Evolutionary conservation across 2,797 vertebrate genomes (phyloP).

Genomic region (Crenichthys baileyi): DNA sequence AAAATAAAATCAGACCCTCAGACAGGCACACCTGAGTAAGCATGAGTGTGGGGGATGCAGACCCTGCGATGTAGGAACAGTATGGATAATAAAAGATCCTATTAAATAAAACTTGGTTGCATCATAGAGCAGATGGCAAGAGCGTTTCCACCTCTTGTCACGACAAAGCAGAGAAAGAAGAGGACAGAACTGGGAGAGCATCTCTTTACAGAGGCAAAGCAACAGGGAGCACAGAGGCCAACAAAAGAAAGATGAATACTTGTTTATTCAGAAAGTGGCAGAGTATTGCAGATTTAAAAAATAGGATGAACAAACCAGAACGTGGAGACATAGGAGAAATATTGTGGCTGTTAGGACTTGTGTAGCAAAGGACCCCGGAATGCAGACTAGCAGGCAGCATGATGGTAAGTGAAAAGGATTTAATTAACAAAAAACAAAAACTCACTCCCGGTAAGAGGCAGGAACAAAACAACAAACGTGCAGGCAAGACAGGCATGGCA

Average conservation of each 20-base stretch:
- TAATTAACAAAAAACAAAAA: too few species aligned
- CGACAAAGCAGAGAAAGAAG: not conserved
- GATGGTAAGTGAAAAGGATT: too few species aligned
- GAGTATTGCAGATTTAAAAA: not conserved
- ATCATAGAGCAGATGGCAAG: slow-evolving; percentile 53
- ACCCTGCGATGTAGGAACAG: not conserved
- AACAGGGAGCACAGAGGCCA: slow-evolving; percentile 30
- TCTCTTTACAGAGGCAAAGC: slow-evolving; percentile 41
- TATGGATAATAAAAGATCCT: slow-evolving; percentile 49
- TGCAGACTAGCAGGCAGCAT: too few species aligned
- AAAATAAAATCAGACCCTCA: not conserved
- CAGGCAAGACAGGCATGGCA: too few species aligned
- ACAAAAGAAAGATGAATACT: not conserved
- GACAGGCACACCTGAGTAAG: not conserved
- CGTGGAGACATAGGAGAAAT: not conserved
- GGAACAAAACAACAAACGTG: too few species aligned
- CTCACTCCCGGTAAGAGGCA: too few species aligned
- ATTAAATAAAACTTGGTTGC: slow-evolving; percentile 39
- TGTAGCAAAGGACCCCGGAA: too few species aligned
- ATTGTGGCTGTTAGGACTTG: too few species aligned
- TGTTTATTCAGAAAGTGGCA: not conserved
- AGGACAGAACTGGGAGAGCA: slow-evolving; percentile 20
- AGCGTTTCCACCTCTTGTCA: slow-evolving; percentile 20
- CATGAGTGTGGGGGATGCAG: not conserved
- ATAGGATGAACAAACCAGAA: not conserved